Evolutionary conservation across 1,140 invertebrate species (phyloP).

Genomic region (Geopemphigus sp.): DNA sequence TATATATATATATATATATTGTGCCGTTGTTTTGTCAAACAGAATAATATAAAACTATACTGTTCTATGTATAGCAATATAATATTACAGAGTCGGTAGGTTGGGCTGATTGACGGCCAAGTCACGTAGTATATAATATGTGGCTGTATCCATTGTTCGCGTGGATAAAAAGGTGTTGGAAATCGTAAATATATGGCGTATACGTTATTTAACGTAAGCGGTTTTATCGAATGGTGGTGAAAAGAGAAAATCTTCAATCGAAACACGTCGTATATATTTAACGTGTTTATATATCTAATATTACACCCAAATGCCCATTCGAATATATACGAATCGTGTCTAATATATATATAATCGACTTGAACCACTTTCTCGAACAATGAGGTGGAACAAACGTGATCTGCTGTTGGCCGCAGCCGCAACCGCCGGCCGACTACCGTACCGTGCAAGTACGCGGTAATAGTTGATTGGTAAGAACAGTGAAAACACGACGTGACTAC

Average conservation of each 20-base stretch:
- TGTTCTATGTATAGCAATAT: background rate
- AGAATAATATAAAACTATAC: too few relatives aligned
- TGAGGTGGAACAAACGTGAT: background rate
- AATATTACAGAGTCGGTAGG: background rate
- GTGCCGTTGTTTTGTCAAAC: too few relatives aligned
- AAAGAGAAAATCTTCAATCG: conserved; percentile 36
- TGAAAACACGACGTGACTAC: too few relatives aligned
- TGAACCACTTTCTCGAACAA: background rate
- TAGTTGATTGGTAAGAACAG: too few relatives aligned
- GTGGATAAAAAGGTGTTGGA: conserved; percentile 34
- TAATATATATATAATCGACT: background rate
- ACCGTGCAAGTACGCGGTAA: too few relatives aligned
- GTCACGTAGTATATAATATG: conserved; percentile 23
- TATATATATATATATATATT: too few relatives aligned
- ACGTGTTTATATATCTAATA: background rate
- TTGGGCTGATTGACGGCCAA: conserved; percentile 23
- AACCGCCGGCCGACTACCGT: too few relatives aligned
- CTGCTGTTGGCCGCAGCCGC: too few relatives aligned
- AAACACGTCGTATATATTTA: too few relatives aligned
- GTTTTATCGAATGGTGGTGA: conserved; percentile 5
- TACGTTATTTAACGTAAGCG: background rate
- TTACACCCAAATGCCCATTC: conserved; percentile 4
- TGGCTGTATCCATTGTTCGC: conserved; percentile 5
- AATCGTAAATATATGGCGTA: conserved; percentile 8
- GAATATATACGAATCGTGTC: background rate